Percentiles rank a stretch among this genome's conserved stretches.
These are phyloP conservation scores for Allophyes oxyacanthae DNA, from an alignment of 2,888 invertebrate genomes.

Conservation along the genomic window DNA sequence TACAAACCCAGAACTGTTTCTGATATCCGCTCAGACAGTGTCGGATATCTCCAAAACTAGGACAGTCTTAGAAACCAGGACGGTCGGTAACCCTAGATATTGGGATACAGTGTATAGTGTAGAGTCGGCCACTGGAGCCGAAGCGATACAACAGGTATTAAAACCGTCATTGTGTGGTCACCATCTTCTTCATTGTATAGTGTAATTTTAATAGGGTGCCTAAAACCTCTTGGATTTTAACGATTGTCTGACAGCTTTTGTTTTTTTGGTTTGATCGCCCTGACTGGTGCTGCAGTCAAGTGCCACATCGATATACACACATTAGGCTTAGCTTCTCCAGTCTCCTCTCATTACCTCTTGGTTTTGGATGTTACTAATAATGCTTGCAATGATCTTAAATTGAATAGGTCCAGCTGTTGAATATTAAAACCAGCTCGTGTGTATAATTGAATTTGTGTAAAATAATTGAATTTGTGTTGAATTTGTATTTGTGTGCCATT, in stretches of 20 bases:
- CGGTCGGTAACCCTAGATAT: slow-evolving; percentile 51
- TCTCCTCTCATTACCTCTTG: no score
- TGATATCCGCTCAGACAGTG: slow-evolving; percentile 33
- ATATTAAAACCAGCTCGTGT: no score
- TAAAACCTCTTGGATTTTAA: no score
- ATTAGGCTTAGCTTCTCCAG: no score
- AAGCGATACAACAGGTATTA: slow-evolving; percentile 39
- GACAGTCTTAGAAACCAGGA: slow-evolving; percentile 50
- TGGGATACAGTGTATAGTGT: slow-evolving; percentile 28
- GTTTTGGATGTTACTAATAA: neutral
- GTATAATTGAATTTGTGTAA: no score
- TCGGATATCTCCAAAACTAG: slow-evolving; percentile 51
- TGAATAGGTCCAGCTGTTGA: no score
- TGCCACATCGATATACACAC: neutral
- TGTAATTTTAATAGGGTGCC: slow-evolving; percentile 22
- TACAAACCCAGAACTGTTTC: slow-evolving; percentile 32
- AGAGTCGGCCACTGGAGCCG: slow-evolving; percentile 38
- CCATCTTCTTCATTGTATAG: slow-evolving; percentile 2
- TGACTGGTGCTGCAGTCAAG: no score
- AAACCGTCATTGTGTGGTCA: slow-evolving; percentile 5
- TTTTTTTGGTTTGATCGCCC: no score
- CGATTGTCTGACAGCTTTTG: no score
- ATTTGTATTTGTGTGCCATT: no score
- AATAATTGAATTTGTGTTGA: no score
- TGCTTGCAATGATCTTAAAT: no score